These are phyloP conservation scores for Gortyna flavago DNA, from an alignment of 2,888 invertebrate genomes.

Conservation along the genomic window DNA sequence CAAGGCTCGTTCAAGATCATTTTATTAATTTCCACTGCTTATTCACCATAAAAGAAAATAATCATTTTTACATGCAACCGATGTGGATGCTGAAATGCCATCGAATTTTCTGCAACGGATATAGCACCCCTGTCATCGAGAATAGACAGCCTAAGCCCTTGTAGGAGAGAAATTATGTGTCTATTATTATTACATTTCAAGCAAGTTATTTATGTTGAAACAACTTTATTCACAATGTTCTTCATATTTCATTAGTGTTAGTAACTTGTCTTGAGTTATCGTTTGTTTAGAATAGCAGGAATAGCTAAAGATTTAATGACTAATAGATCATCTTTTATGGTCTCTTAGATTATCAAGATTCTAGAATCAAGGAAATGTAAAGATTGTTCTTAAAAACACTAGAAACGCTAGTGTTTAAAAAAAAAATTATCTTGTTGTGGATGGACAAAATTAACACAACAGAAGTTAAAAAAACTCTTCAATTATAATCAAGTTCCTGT, in stretches of 20 bases:
- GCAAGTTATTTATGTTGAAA: slow-evolving; percentile 41
- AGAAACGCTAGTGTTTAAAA: not conserved
- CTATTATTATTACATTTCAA: slow-evolving; percentile 26
- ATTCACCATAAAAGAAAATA: not conserved
- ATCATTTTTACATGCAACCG: not conserved
- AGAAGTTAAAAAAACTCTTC: not conserved
- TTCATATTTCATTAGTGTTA: slow-evolving; percentile 32
- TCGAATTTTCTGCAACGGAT: slow-evolving; percentile 3
- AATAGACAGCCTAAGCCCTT: slow-evolving; percentile 27
- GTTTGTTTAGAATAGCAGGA: slow-evolving; percentile 5
- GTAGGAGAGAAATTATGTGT: slow-evolving; percentile 26
- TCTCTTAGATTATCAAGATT: not conserved
- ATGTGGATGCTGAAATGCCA: not conserved
- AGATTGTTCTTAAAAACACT: not conserved
- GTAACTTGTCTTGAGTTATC: slow-evolving; percentile 14
- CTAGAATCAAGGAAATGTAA: not conserved
- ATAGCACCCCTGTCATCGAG: slow-evolving; percentile 31
- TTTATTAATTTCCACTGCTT: not conserved
- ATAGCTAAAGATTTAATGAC: not conserved
- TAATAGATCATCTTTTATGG: no score
- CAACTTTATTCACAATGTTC: slow-evolving; percentile 32
- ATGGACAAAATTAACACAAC: no score
- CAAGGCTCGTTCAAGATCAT: not conserved
- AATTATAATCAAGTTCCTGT: not conserved
- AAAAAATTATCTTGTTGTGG: not conserved